Evolutionary conservation across 2,113 vertebrate genomes (phyloP).

Genomic region (Pycnonotus jocosus): DNA sequence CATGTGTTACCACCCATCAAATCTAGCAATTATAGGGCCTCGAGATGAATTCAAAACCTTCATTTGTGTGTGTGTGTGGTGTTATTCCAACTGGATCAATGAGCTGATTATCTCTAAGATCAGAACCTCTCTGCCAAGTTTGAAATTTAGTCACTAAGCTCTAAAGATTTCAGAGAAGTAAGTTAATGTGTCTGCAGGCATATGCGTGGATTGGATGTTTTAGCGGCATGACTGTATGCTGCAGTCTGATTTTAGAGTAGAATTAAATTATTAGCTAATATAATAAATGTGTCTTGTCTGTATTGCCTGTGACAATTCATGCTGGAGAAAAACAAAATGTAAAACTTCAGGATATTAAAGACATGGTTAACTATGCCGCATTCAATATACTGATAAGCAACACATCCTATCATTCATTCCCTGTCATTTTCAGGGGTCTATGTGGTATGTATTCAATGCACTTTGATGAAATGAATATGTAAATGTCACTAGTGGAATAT

Average conservation of each 20-base stretch:
- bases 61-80: neutral
- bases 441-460: neutral
- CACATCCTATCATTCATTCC: neutral
- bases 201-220: neutral
- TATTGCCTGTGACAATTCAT: neutral
- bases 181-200: neutral
- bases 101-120: neutral
- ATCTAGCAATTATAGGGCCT: neutral
- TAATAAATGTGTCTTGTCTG: neutral
- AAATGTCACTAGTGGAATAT: neutral
- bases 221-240: neutral
- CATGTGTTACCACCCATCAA: neutral
- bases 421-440: neutral
- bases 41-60: neutral
- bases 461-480: neutral
- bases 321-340: neutral
- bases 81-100: neutral
- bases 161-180: neutral
- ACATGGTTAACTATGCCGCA: rapidly evolving
- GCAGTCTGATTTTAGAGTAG: neutral
- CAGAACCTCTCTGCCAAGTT: neutral
- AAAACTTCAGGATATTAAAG: neutral
- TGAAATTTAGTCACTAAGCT: neutral
- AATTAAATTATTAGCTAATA: neutral
- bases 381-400: neutral